These are phyloP conservation scores for Andricus curvator DNA, from an alignment of 2,888 invertebrate genomes.

Conservation along the genomic window DNA sequence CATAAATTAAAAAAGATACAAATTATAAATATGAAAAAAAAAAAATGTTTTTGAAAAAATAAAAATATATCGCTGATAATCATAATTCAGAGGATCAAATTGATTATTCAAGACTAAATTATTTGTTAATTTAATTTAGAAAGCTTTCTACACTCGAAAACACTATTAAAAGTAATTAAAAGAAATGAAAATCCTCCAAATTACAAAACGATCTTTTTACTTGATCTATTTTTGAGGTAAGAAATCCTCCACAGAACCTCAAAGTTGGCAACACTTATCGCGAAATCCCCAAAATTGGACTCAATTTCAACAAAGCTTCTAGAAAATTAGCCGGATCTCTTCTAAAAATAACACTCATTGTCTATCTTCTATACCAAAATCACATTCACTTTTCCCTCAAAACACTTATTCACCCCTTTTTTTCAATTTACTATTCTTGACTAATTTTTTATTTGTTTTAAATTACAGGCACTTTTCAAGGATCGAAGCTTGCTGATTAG, in stretches of 20 bases:
- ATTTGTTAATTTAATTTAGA: neutral
- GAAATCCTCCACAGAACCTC: neutral
- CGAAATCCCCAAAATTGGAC: neutral
- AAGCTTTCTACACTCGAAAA: neutral
- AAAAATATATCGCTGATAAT: neutral
- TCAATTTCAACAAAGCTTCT: neutral
- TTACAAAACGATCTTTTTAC: neutral
- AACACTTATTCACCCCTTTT: neutral
- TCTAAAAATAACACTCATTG: slow-evolving; percentile 9
- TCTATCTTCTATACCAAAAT: neutral
- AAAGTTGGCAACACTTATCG: slow-evolving; percentile 27
- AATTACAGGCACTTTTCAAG: neutral
- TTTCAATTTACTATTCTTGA: neutral
- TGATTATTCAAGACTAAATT: neutral
- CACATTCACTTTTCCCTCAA: slow-evolving; percentile 1
- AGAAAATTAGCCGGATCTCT: neutral
- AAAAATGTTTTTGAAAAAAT: neutral
- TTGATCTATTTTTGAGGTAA: neutral
- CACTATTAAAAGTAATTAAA: neutral
- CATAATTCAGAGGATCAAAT: too few species aligned
- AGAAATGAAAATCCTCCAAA: neutral
- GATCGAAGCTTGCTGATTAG: neutral
- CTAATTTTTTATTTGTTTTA: neutral
- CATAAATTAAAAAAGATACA: slow-evolving; percentile 25
- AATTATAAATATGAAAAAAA: slow-evolving; percentile 2